Percentiles rank a stretch among this genome's conserved stretches.
Conservation (phyloP, 2,888 invertebrate genomes). For the Meloe dianella region DNA sequence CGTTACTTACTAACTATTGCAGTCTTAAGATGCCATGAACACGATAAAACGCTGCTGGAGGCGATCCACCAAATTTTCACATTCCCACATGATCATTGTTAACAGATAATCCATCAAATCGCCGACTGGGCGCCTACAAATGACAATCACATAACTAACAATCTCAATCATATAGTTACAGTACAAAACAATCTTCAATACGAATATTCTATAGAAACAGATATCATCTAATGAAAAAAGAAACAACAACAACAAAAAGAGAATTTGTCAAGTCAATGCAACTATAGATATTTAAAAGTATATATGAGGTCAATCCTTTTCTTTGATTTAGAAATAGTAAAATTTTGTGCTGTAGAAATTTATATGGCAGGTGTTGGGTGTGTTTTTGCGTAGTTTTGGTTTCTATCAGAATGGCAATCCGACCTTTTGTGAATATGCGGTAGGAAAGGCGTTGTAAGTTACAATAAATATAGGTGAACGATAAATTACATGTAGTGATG, state of each 20-base stretch:
- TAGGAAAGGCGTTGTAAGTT: constrained; percentile 26
- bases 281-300: background rate
- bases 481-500: constrained; percentile 4
- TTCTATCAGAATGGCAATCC: constrained; percentile 6
- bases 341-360: background rate
- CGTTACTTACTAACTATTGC: constrained; percentile 18
- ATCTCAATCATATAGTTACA: background rate
- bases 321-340: background rate
- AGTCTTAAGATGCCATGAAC: constrained; percentile 21
- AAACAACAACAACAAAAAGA: background rate
- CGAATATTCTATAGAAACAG: background rate
- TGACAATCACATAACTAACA: constrained; percentile 3
- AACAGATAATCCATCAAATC: constrained; percentile 28
- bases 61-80: constrained; percentile 25
- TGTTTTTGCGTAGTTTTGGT: constrained; percentile 8
- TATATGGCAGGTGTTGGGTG: constrained; percentile 4
- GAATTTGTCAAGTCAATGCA: background rate
- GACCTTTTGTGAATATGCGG: constrained; percentile 6
- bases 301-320: background rate
- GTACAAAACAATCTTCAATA: background rate
- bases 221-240: background rate
- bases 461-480: constrained; percentile 18
- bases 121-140: constrained; percentile 5
- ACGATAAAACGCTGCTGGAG: constrained; percentile 22
- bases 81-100: constrained; percentile 28